phyloP scores from a whole-genome alignment of 64 coral and sea anemone species.

The Montipora capricornis region DNA sequence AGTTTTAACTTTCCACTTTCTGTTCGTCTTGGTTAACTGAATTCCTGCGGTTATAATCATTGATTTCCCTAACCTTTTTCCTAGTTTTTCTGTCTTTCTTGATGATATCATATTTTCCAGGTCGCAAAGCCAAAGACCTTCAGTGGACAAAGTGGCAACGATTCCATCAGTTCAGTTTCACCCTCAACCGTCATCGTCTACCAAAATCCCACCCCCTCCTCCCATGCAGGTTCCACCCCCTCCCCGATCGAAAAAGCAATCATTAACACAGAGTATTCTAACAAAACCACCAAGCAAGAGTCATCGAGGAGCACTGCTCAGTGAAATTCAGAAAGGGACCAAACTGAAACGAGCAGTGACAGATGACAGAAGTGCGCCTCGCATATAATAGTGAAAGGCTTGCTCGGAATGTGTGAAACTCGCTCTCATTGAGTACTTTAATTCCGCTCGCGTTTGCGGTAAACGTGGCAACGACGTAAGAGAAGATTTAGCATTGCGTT shows the following conservation, averaged over 20 bases:
- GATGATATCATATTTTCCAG: not conserved
- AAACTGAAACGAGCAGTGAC: conserved; percentile 39
- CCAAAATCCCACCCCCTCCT: conserved; percentile 46
- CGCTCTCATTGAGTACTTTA: no score
- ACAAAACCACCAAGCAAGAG: not conserved
- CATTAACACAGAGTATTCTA: not conserved
- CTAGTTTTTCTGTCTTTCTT: no score
- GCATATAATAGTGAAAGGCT: not conserved
- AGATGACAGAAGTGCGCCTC: conserved; percentile 65
- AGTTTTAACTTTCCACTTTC: not conserved
- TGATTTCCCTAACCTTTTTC: no score
- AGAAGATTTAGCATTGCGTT: no score
- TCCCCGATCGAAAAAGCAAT: not conserved
- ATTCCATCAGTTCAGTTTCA: conserved; percentile 17
- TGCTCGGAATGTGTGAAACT: no score
- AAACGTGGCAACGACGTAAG: no score
- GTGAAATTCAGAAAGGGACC: conserved; percentile 51
- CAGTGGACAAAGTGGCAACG: not conserved
- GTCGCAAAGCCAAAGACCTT: conserved; percentile 11
- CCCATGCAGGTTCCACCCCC: conserved; percentile 3
- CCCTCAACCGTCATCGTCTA: not conserved
- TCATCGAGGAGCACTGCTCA: conserved; percentile 37
- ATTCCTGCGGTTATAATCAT: no score
- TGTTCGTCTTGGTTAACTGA: not conserved
- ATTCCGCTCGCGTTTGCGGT: no score